phyloP scores from a whole-genome alignment of 2,888 invertebrate genomes.

The Adelognathus sp. region DNA sequence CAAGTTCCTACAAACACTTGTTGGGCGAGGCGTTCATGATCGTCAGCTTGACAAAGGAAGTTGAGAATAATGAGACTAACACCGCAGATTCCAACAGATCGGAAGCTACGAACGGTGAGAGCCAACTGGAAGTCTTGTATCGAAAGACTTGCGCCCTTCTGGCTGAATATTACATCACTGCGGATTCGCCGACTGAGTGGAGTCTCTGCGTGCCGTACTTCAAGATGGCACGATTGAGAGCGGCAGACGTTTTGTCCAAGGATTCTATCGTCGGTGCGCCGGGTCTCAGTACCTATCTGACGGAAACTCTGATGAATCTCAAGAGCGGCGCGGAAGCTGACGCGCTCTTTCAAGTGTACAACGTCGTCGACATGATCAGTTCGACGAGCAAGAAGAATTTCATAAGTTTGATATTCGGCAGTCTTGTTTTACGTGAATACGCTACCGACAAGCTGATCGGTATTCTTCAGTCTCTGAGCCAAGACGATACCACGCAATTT shows the following conservation, averaged over 20 bases:
- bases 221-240: constrained; percentile 82
- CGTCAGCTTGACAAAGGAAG: constrained; percentile 82
- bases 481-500: constrained; percentile 78
- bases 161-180: constrained; percentile 83
- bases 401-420: constrained; percentile 82
- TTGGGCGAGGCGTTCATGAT: constrained; percentile 89
- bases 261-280: constrained; percentile 74
- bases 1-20: constrained; percentile 87
- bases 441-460: constrained; percentile 83
- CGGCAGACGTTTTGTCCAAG: constrained; percentile 81
- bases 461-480: constrained; percentile 77
- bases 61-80: constrained; percentile 62
- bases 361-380: constrained; percentile 76
- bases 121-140: constrained; percentile 81
- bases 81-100: constrained; percentile 55
- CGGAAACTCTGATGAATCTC: constrained; percentile 78
- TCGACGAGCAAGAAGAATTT: constrained; percentile 78
- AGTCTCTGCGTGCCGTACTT: constrained; percentile 83
- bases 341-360: constrained; percentile 79
- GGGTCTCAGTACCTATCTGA: constrained; percentile 74
- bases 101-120: constrained; percentile 64
- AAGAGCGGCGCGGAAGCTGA: constrained; percentile 81
- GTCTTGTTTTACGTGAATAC: constrained; percentile 82
- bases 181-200: constrained; percentile 78
- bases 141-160: constrained; percentile 83